phyloP scores from a whole-genome alignment of 1,140 invertebrate genomes.

The Ips nitidus region DNA sequence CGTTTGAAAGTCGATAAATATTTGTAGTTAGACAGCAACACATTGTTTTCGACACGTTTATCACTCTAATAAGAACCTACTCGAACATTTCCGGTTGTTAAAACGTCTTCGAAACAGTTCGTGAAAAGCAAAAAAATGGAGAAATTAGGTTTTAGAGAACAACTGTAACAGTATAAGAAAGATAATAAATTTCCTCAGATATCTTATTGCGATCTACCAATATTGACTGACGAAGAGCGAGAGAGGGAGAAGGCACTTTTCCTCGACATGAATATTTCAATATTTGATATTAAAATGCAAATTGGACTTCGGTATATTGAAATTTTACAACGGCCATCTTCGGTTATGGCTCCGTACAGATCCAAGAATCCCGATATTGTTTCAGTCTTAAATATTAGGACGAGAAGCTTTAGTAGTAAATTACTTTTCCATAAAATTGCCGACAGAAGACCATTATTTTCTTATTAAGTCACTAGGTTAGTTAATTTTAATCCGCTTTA shows the following conservation, averaged over 20 bases:
- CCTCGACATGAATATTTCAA: slow-evolving; percentile 22
- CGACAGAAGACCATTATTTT: too few species aligned
- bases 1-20: not conserved
- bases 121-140: too few species aligned
- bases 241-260: not conserved
- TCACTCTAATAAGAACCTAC: too few species aligned
- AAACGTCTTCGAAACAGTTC: too few species aligned
- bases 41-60: too few species aligned
- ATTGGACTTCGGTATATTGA: slow-evolving; percentile 21
- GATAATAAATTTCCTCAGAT: slow-evolving; percentile 4
- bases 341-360: slow-evolving; percentile 2
- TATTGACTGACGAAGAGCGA: slow-evolving; percentile 5
- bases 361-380: slow-evolving; percentile 13
- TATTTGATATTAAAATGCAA: slow-evolving; percentile 27
- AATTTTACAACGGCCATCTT: slow-evolving; percentile 14
- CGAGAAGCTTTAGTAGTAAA: too few species aligned
- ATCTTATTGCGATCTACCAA: slow-evolving; percentile 5
- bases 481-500: too few species aligned
- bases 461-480: too few species aligned
- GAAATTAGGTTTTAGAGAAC: not conserved
- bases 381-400: not conserved
- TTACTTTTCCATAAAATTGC: too few species aligned
- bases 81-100: too few species aligned
- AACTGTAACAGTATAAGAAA: not conserved
- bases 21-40: not conserved